Evolutionary conservation across 2,113 vertebrate genomes (phyloP).

Genomic region (Rhipidura dahli): DNA sequence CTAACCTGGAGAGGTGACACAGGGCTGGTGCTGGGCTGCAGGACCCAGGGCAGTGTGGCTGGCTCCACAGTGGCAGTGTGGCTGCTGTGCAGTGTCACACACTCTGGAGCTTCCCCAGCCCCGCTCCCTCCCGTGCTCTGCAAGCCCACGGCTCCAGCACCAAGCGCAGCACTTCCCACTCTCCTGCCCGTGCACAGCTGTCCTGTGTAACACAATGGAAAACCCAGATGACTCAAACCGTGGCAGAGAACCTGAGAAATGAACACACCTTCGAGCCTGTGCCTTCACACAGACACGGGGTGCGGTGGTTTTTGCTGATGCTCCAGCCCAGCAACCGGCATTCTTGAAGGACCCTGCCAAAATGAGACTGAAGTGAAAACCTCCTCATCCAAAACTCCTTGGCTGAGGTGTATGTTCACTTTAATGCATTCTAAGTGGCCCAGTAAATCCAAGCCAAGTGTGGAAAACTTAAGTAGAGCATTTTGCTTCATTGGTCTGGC

Average conservation of each 20-base stretch:
- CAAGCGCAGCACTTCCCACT: background rate
- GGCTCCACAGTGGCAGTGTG: background rate
- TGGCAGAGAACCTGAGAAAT: background rate
- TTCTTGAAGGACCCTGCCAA: background rate
- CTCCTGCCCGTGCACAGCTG: background rate
- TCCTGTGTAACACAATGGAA: background rate
- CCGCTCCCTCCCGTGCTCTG: accelerated
- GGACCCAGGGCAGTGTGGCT: background rate
- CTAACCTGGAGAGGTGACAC: background rate
- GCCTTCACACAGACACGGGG: background rate
- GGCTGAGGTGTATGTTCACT: background rate
- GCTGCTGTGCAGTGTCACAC: background rate
- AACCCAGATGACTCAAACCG: background rate
- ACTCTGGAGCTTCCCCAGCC: accelerated
- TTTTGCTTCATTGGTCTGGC: background rate
- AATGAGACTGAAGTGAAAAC: background rate
- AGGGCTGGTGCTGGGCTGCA: background rate
- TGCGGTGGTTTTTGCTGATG: accelerated
- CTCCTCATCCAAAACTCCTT: background rate
- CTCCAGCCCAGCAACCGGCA: background rate
- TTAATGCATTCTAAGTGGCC: background rate
- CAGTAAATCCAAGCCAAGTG: background rate
- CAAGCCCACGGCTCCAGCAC: background rate
- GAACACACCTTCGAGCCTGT: background rate
- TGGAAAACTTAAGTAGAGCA: background rate